Conservation (phyloP, 2,113 vertebrate species). For the Melanerpes aurifrons region DNA sequence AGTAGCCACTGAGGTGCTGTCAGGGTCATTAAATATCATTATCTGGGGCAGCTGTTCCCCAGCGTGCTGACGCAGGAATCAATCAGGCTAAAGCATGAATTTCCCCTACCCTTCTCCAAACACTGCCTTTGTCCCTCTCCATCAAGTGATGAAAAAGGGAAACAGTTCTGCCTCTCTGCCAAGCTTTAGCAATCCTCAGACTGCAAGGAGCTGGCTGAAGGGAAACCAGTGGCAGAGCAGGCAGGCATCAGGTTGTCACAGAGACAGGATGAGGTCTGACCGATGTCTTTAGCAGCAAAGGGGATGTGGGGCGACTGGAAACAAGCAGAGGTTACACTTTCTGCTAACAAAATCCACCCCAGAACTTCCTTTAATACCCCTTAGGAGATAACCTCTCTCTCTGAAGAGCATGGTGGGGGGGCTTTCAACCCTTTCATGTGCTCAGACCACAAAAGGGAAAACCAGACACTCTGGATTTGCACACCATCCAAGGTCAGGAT, state of each 20-base stretch:
- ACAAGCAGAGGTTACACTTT: not conserved
- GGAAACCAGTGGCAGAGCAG: slow-evolving; percentile 66
- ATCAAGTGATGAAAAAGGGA: not conserved
- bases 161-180: slow-evolving; percentile 3
- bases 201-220: slow-evolving; percentile 55
- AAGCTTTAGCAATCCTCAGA: slow-evolving; percentile 31
- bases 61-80: slow-evolving; percentile 35
- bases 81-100: slow-evolving; percentile 11
- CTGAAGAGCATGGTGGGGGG: not conserved
- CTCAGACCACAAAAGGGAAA: not conserved
- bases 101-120: not conserved
- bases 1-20: slow-evolving; percentile 27
- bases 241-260: slow-evolving; percentile 64
- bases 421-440: not conserved
- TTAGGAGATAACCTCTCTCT: slow-evolving; percentile 23
- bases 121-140: slow-evolving; percentile 8
- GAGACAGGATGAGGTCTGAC: slow-evolving; percentile 71
- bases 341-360: not conserved
- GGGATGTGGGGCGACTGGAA: not conserved
- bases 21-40: slow-evolving; percentile 73
- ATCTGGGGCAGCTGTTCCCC: slow-evolving; percentile 42
- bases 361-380: not conserved
- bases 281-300: slow-evolving; percentile 15
- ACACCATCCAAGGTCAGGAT: not conserved
- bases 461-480: not conserved